Evolutionary conservation across 2,113 vertebrate genomes (phyloP).

Genomic region (Clarias batrachus): DNA sequence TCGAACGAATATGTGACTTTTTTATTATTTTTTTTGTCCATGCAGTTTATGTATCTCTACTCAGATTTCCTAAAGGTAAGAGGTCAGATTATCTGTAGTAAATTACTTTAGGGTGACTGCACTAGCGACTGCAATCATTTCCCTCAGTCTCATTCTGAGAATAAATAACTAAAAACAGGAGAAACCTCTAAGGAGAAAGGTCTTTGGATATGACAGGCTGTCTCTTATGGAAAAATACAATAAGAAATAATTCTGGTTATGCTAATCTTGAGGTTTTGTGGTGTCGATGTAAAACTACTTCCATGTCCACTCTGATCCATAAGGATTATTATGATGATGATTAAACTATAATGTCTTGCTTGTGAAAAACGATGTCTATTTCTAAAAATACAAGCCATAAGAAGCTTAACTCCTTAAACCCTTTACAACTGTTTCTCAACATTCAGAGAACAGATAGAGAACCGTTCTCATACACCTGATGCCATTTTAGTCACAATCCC

Average conservation of each 20-base stretch:
- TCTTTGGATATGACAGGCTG: neutral
- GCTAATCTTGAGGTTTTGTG: neutral
- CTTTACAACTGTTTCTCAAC: neutral
- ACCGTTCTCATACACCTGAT: neutral
- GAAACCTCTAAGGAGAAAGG: neutral
- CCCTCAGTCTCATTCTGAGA: neutral
- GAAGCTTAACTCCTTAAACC: neutral
- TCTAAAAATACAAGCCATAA: neutral
- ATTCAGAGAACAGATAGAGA: neutral
- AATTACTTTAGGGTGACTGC: constrained; percentile 66
- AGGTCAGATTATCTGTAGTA: constrained; percentile 64
- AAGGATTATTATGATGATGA: neutral
- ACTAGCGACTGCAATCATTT: neutral
- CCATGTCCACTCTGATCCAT: neutral
- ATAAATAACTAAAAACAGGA: neutral
- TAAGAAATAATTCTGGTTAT: neutral
- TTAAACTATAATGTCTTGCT: neutral
- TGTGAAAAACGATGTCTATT: neutral
- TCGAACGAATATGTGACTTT: too few relatives aligned
- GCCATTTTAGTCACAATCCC: too few relatives aligned
- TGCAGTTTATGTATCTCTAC: neutral
- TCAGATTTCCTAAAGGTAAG: constrained; percentile 46
- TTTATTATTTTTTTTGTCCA: too few relatives aligned
- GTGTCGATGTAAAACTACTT: neutral
- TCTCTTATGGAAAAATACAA: neutral